Percentiles rank a stretch among this genome's conserved stretches.
These are phyloP conservation scores for Sycobia sp. DNA, from an alignment of 1,140 invertebrate species.

Conservation along the genomic window DNA sequence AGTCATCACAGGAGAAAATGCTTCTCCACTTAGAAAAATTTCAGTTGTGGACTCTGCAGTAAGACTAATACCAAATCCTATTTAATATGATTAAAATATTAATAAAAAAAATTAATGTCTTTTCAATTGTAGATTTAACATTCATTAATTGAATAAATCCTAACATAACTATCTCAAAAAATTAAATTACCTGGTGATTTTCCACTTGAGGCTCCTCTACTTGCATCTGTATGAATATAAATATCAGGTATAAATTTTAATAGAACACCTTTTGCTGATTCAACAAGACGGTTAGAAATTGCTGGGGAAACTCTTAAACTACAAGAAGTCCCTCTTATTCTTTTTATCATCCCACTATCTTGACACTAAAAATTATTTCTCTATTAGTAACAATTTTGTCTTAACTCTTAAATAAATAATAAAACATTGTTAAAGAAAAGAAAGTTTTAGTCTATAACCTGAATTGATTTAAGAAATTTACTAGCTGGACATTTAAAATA, in stretches of 20 bases:
- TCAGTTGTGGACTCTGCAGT: conserved; percentile 92
- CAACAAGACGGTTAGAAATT: conserved; percentile 89
- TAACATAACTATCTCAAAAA: not conserved
- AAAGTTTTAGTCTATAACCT: conserved; percentile 53
- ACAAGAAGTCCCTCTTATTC: conserved; percentile 88
- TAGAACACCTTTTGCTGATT: conserved; percentile 88
- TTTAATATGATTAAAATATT: conserved; percentile 18
- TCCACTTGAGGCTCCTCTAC: conserved; percentile 82
- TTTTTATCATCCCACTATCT: conserved; percentile 90
- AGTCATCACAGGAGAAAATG: conserved; percentile 56
- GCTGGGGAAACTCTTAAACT: conserved; percentile 88
- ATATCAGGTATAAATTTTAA: conserved; percentile 93
- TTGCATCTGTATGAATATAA: conserved; percentile 92
- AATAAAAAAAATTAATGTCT: not conserved
- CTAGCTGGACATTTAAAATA: conserved; percentile 85
- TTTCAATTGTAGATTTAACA: too few species aligned
- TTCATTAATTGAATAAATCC: not conserved
- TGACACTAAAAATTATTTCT: conserved; percentile 62
- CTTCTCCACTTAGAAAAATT: conserved; percentile 75
- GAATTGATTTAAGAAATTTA: conserved; percentile 69
- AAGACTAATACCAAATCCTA: conserved; percentile 87
- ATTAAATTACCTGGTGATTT: conserved; percentile 72
- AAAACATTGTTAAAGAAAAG: not conserved
- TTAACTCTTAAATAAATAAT: conserved; percentile 57
- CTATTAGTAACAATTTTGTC: conserved; percentile 47